Evolutionary conservation across 2,113 vertebrate genomes (phyloP).

Genomic region (Myrmophylax atrothorax): DNA sequence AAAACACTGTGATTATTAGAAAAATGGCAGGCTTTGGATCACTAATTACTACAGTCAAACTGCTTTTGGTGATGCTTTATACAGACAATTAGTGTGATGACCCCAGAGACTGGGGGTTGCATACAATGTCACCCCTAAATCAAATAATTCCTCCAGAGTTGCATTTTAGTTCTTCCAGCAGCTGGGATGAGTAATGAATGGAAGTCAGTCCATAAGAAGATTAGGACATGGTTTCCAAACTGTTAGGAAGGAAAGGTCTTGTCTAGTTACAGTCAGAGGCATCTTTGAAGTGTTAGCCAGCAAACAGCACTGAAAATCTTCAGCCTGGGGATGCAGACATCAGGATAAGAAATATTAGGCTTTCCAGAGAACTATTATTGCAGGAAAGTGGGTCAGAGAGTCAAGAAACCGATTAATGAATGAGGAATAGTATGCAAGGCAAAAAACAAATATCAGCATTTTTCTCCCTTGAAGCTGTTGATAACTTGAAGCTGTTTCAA

Average conservation of each 20-base stretch:
- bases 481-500: constrained; percentile 77
- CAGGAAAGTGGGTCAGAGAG: constrained; percentile 77
- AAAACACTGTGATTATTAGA: not conserved
- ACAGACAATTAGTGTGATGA: not conserved
- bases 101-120: not conserved
- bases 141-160: not conserved
- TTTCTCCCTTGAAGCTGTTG: constrained; percentile 53
- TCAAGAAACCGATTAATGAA: constrained; percentile 72
- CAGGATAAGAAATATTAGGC: constrained; percentile 62
- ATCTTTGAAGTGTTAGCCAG: constrained; percentile 14
- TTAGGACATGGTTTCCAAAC: not conserved
- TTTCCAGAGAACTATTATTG: constrained; percentile 76
- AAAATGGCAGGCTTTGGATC: not conserved
- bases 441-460: constrained; percentile 72
- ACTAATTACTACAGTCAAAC: not conserved
- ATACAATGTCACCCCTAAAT: not conserved
- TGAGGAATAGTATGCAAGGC: constrained; percentile 66
- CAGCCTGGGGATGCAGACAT: constrained; percentile 13
- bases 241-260: not conserved
- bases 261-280: not conserved
- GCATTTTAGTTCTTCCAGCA: not conserved
- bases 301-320: constrained; percentile 29
- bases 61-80: not conserved
- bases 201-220: not conserved
- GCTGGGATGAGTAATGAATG: not conserved